These are phyloP conservation scores for Drosophila mayri DNA, from an alignment of 1,140 invertebrate genomes.

Conservation along the genomic window DNA sequence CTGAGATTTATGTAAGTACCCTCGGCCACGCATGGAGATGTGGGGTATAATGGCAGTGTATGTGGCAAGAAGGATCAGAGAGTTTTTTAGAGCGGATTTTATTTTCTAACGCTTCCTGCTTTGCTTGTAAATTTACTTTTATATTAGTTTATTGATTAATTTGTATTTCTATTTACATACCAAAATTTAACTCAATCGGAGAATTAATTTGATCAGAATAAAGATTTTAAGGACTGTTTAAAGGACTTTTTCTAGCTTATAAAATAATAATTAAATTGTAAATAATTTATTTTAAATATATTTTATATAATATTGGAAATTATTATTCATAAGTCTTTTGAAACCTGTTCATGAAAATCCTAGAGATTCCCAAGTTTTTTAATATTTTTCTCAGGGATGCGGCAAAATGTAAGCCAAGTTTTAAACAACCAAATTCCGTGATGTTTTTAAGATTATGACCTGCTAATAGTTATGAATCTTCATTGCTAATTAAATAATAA, in stretches of 20 bases:
- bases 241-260: not conserved
- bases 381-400: not conserved
- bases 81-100: too few relatives aligned
- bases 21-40: not conserved
- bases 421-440: not conserved
- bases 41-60: constrained; percentile 1
- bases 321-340: not conserved
- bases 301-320: not conserved
- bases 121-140: too few relatives aligned
- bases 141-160: not conserved
- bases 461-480: too few relatives aligned
- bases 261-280: not conserved
- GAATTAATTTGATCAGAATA: not conserved
- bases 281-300: not conserved
- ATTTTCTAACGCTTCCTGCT: not conserved
- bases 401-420: not conserved
- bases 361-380: not conserved
- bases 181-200: not conserved
- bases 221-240: not conserved
- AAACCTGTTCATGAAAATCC: not conserved
- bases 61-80: not conserved
- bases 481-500: too few relatives aligned
- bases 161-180: not conserved
- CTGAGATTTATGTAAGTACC: constrained; percentile 27
- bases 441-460: too few relatives aligned